Base-by-base conservation (phyloP, 2,888 invertebrate genomes). In the Limnephilus lunatus region DNA sequence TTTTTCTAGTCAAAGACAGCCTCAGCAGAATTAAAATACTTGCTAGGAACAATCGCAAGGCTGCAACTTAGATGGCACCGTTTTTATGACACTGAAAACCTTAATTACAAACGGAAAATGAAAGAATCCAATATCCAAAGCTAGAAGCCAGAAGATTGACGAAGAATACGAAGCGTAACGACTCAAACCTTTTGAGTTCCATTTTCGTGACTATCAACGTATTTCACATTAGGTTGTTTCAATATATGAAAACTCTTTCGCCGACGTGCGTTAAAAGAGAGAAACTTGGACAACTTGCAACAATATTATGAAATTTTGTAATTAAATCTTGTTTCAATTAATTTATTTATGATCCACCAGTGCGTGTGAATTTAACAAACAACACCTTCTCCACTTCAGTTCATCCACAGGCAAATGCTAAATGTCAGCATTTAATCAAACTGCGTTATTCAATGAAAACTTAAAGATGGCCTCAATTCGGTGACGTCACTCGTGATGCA, bases 361-460 rank as follows among this genome's bases (percentile, higher is more conserved):
- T 68, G 68, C 25, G n/a, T 25, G 68, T 68, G n/a, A 2, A 68
- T n/a, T 25, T 25, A 68, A 25, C 25, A n/a, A 68, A 68, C 25
- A 68, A 68, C 68, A 68, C 68, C 68, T 68, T 68, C 25, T n/a
- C 68, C 25, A 25, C 25, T 2, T 68, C 25, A 68, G 25, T n/a
- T 68, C 68, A 68, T 68, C 68, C 68, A 9, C 39, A 39, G 85
- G 32, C n/a, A 35, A 53, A 44, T n/a, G 30, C 30, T 48, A 87
- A 87, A 87, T 87, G 87, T 31, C 87, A 68, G 87, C 87, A 87
- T 87, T 87, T 53, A 53, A 87, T 87, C 87, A 87, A 87, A 68
- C 53, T 31, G 31, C 31, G 30, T 14, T 68, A 48, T 48, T 87
- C 87, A 87, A 87, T 19, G 53, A 87, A 19, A 86, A 48, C 12